Base-by-base conservation (phyloP, 2,888 invertebrate genomes). In the Diplazon laetatorius region DNA sequence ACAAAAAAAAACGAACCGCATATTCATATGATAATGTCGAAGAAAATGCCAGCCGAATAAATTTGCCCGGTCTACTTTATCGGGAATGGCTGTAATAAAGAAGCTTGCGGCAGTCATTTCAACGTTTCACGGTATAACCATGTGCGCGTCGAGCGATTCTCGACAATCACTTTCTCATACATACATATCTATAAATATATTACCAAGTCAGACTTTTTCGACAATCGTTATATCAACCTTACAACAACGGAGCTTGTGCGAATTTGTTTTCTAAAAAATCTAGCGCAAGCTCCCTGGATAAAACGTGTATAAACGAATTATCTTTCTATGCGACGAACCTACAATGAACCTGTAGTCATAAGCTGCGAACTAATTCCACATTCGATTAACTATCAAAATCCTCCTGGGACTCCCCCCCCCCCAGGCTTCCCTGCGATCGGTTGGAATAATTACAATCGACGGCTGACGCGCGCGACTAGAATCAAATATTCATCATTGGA, bases 401-500 rank as follows among this genome's bases (percentile, higher is more conserved):
- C 62, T 50, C 63, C 63, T 57, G 74, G 66, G 68, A 63, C 52
- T 30, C 42, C 14, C 22, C 12, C 75, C 16, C 30, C 37, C 37
- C 37, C 37, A 25, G 52, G n/a, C 5, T 1, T 25, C 25, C 35
- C 42, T 12, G n/a, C 44, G 68, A 79, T 76, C 76, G 55, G 74
- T 65, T 44, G 65, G 35, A 48, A 59, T 70, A 59, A 59, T 30
- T 35, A 48, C 72, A 73, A 57, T 30, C 55, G 68, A 46, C 59
- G 50, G 42, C 68, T 59, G 46, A 35, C 44, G 44, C 46, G 70
- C 44, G 76, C 71, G 74, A 63, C 78, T 59, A 30, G 30, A 78
- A 82, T 82, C 77, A 82, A 82, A 83, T 83, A 82, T 82, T 83
- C 83, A 82, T 82, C 80, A 80, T 82, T 82, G 80, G 72, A 80